Evolutionary conservation across 2,797 vertebrate genomes (phyloP), one percentile per base, ranked within the genome.

Genomic region (Apogon talboti): DNA sequence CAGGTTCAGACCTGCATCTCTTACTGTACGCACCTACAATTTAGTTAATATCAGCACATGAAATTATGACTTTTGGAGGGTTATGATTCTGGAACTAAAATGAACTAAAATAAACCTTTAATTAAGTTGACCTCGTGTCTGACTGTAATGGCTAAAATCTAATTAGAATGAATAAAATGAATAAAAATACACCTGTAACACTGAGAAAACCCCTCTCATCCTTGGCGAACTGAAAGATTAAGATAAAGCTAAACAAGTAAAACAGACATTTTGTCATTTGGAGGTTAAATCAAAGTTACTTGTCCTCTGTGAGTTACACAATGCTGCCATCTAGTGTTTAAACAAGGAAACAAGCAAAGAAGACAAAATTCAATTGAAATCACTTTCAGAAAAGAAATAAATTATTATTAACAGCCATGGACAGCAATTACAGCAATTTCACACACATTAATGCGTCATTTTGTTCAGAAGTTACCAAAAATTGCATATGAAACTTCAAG

Each of bases 371-470:
- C 7, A 19, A 4, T 66, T 84, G 14, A 53, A 75, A 80, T 73
- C 66, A 76, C 57, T 79, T 80, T 83, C 80, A 79, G 52, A 62
- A 51, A 55, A 53, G 45, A 71, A 61, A 69, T 66, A 6, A 58
- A 69, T 68, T 4, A 52, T 49, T 63, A 74, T 30, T 82, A 81
- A 85, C 71, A 74, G 48, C 51, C 77, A 65, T 76, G 33, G 35
- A 81, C 71, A 83, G 61, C 69, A 76, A 74, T 76, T 70, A 81
- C 71, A 83, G 61, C 69, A 76, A 74, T 76, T 70, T 78, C 74
- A 81, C 61, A 68, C 54, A 85, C 74, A 68, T 28, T 40, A 74
- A 71, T 59, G 48, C 19, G 48, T 40, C 18, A 70, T 1, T 65
- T n/a, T 41, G 21, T 64, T 66, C 38, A 57, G 24, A 53, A 65